Base-by-base conservation (phyloP, 2,113 vertebrate species). In the Oreochromis spilurus region DNA sequence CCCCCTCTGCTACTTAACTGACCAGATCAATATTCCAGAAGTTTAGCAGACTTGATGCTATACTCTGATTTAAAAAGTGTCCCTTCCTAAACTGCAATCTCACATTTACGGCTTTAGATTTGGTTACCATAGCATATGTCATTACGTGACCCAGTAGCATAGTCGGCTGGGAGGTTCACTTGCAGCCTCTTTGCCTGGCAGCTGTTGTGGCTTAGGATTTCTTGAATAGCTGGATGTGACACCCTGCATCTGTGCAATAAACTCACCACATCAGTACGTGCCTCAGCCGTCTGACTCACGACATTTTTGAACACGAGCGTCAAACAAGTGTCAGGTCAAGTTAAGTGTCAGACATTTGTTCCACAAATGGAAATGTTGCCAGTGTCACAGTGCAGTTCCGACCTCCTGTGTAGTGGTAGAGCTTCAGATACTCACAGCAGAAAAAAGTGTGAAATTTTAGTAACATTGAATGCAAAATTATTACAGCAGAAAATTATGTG, bases 141-240 rank as follows among this genome's bases (percentile, higher is more conserved):
- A 7, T 81, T 36, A 53, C 19, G 48, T 72, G 80, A 87, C 36
- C 81, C 36, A 31, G 45, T 83, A 72, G 43, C 38, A 4, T 10
- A 52, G n/a, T 83, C 13, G 62, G 75, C 55, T 81, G 48, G 11
- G 38, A 89, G n/a, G 87, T 86, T 88, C 81, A 82, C 77, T 90
- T 65, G 50, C 12, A 5, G 24, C 34, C n/a, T 31, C 14, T 62
- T 84, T 87, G 82, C 85, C 79, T 45, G 84, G 92, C 95, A 95
- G 94, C 95, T 95, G 94, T 91, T 93, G 85, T 58, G 88, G 84
- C 45, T 84, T 88, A 70, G 82, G 81, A 93, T 91, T 90, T 91
- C 53, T 87, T 17, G 84, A 93, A 94, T 85, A 89, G 75, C 88
- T 92, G 60, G 45, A 84, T 82, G 65, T 26, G 85, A 91, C 70